Conservation (phyloP, 1,140 invertebrate species). For the Monomorium pharaonis region DNA sequence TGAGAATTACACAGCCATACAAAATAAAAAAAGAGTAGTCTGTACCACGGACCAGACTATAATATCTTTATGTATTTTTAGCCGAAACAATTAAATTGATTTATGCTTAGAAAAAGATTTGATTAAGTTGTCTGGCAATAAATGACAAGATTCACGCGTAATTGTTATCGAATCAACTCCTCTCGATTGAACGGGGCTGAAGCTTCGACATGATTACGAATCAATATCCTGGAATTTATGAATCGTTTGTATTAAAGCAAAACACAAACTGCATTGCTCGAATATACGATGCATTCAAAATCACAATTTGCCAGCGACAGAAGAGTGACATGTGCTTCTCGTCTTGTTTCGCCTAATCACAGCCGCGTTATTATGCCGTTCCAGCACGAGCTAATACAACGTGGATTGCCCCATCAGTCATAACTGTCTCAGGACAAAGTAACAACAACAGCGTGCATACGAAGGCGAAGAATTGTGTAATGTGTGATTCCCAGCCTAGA, state of each 20-base stretch:
- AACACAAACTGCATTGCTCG: neutral
- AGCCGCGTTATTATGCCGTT: constrained; percentile 27
- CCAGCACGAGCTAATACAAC: neutral
- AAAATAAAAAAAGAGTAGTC: too few relatives aligned
- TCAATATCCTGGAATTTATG: neutral
- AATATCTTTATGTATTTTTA: too few relatives aligned
- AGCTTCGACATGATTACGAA: neutral
- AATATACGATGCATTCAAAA: neutral
- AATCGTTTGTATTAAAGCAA: neutral
- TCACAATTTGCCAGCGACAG: neutral
- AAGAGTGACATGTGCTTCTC: neutral
- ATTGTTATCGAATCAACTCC: neutral
- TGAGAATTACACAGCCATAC: too few relatives aligned
- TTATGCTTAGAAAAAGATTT: constrained; percentile 16
- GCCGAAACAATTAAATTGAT: too few relatives aligned
- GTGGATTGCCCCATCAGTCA: constrained; percentile 25
- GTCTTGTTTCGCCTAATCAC: constrained; percentile 14
- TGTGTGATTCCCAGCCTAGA: neutral
- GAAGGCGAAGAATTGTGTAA: constrained; percentile 23
- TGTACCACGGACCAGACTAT: too few relatives aligned
- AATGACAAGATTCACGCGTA: neutral
- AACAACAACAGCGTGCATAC: constrained; percentile 3
- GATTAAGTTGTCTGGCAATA: neutral
- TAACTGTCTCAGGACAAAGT: constrained; percentile 17
- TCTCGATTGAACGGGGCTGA: neutral